Evolutionary conservation across 2,888 invertebrate genomes (phyloP).

Genomic region (Calliopum simillimum): DNA sequence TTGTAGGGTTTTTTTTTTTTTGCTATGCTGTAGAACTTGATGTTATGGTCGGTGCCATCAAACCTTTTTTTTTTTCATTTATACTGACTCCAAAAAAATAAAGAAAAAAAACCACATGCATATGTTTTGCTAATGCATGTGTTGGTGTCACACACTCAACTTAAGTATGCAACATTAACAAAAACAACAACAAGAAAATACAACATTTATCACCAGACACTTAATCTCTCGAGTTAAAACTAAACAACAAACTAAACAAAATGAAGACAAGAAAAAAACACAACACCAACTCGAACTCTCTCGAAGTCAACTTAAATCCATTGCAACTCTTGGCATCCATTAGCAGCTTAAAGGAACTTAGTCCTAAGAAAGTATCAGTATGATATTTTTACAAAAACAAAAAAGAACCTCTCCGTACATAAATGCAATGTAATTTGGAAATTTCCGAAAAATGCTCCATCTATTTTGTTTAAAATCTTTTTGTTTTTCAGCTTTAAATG

Average conservation of each 20-base stretch:
- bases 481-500: not conserved
- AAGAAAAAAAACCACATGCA: conserved; percentile 12
- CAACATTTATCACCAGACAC: conserved; percentile 32
- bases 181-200: too few relatives aligned
- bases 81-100: too few relatives aligned
- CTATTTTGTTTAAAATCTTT: too few relatives aligned
- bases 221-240: conserved; percentile 31
- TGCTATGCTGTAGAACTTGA: too few relatives aligned
- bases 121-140: not conserved
- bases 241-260: not conserved
- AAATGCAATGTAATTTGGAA: not conserved
- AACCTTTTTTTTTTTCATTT: too few relatives aligned
- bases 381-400: not conserved
- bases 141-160: conserved; percentile 3
- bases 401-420: conserved; percentile 18
- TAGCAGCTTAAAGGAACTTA: conserved; percentile 13
- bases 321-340: not conserved
- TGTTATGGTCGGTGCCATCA: too few relatives aligned
- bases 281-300: not conserved
- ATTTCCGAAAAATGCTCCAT: not conserved
- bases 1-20: too few relatives aligned
- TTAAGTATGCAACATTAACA: conserved; percentile 8
- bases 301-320: not conserved
- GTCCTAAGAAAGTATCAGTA: conserved; percentile 8
- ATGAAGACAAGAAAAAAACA: not conserved